phyloP scores from a whole-genome alignment of 1,140 invertebrate species.

The Eciton burchellii region DNA sequence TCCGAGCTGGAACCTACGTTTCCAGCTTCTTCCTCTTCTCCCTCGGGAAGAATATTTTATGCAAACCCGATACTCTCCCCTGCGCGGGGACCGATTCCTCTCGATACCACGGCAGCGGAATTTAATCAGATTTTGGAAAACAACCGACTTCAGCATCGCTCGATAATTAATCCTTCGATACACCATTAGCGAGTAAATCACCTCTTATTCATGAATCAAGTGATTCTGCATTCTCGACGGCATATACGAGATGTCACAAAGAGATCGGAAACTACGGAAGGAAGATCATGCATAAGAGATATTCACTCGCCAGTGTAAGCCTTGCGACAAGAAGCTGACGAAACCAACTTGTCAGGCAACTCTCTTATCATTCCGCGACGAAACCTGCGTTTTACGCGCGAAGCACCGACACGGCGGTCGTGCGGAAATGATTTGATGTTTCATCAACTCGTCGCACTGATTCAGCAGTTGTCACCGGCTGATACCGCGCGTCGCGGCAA shows the following conservation, averaged over 20 bases:
- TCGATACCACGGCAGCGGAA: conserved; percentile 50
- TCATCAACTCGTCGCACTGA: conserved; percentile 63
- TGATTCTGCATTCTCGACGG: not conserved
- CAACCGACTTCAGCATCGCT: conserved; percentile 38
- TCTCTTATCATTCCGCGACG: conserved; percentile 22
- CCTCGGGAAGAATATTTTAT: conserved; percentile 74
- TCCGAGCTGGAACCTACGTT: conserved; percentile 56
- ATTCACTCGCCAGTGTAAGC: not conserved
- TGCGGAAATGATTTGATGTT: conserved; percentile 66
- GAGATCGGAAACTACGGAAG: not conserved
- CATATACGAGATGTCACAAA: not conserved
- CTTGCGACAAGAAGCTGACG: not conserved
- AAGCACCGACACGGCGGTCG: not conserved
- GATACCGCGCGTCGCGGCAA: conserved; percentile 62
- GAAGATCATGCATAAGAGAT: not conserved
- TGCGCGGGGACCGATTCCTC: conserved; percentile 64
- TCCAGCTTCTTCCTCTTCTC: conserved; percentile 63
- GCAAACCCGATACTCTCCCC: conserved; percentile 65
- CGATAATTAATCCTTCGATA: conserved; percentile 62
- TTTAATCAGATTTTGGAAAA: conserved; percentile 76
- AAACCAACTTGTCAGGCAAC: not conserved
- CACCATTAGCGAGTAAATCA: conserved; percentile 3
- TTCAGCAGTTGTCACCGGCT: conserved; percentile 62
- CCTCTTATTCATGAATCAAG: conserved; percentile 28
- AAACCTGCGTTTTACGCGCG: too few species aligned